A percentile compares a stretch with the other conserved stretches of the same genome.
These are phyloP conservation scores for Anagrus nilaparvatae DNA, from an alignment of 1,140 invertebrate genomes.

Conservation along the genomic window DNA sequence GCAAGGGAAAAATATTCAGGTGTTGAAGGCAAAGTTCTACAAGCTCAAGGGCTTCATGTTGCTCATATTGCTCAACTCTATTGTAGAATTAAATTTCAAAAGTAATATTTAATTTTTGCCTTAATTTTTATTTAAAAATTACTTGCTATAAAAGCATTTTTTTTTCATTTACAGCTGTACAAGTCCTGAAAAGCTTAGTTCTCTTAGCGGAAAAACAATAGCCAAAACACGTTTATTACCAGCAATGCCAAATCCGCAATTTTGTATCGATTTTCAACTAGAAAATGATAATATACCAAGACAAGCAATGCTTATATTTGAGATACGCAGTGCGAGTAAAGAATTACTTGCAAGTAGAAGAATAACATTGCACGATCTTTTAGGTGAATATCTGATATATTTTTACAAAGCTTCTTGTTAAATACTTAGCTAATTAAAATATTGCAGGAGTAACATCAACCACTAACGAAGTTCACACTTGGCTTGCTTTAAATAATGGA, in stretches of 20 bases:
- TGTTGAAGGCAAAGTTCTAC: conserved; percentile 36
- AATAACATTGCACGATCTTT: conserved; percentile 36
- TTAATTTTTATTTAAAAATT: conserved; percentile 8
- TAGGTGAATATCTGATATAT: conserved; percentile 25
- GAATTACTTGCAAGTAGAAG: conserved; percentile 35
- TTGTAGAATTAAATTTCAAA: conserved; percentile 35
- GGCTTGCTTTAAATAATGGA: conserved; percentile 38
- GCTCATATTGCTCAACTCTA: conserved; percentile 36
- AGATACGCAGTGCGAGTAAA: conserved; percentile 37
- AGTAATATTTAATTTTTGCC: conserved; percentile 15
- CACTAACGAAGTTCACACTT: conserved; percentile 35
- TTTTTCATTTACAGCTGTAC: conserved; percentile 21
- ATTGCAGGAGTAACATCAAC: conserved; percentile 27
- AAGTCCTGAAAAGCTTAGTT: conserved; percentile 29
- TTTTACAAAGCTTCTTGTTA: conserved; percentile 4
- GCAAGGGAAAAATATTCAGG: conserved; percentile 34
- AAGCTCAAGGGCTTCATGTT: conserved; percentile 37
- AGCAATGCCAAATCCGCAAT: conserved; percentile 36
- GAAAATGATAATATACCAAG: conserved; percentile 32
- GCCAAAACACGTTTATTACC: conserved; percentile 36
- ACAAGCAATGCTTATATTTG: conserved; percentile 33
- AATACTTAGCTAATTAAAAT: neutral
- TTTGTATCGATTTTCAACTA: conserved; percentile 35
- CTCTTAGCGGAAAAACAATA: conserved; percentile 33
- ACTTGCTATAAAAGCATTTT: neutral